These are phyloP conservation scores for Ginglymostoma cirratum DNA, from an alignment of 2,113 vertebrate genomes.

Conservation along the genomic window DNA sequence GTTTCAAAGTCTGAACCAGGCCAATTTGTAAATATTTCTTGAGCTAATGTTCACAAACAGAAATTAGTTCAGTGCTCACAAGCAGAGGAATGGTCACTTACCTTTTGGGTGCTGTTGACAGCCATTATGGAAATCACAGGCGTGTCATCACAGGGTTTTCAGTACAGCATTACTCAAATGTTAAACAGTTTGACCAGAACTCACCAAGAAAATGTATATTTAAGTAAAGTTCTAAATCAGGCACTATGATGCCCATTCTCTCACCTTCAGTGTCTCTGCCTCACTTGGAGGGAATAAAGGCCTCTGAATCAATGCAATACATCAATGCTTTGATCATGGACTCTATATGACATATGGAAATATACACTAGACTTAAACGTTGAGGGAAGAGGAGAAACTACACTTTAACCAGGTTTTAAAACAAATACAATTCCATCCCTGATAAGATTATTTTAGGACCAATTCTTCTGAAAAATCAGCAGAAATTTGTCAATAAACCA, in stretches of 20 bases:
- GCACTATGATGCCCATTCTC: background rate
- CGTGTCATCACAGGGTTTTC: background rate
- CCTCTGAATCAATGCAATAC: background rate
- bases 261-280: background rate
- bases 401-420: background rate
- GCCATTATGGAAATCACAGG: background rate
- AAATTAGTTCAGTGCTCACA: background rate
- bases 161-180: background rate
- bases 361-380: background rate
- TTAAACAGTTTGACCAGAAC: background rate
- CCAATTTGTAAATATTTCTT: background rate
- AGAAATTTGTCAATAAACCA: background rate
- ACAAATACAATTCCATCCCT: background rate
- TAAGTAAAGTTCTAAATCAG: background rate
- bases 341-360: background rate
- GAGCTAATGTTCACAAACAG: background rate
- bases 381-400: background rate
- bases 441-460: background rate
- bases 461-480: background rate
- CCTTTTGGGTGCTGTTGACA: constrained; percentile 20
- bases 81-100: background rate
- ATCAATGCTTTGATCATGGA: background rate
- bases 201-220: background rate
- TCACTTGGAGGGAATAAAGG: background rate
- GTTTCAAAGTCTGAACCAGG: background rate